Conservation (phyloP, 1,140 invertebrate species). For the Colletes gigas region DNA sequence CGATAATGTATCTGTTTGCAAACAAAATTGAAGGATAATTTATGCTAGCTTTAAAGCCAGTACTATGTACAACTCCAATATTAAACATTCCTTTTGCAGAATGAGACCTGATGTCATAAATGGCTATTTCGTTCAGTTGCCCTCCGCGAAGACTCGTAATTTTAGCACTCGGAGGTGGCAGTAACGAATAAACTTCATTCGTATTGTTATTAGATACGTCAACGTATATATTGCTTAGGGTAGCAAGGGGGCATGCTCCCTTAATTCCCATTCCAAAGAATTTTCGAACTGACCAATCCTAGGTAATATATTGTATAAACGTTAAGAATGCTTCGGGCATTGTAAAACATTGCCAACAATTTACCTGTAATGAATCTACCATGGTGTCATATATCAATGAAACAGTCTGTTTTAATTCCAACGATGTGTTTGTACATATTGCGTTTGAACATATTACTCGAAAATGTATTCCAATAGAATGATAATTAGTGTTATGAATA, state of each 20-base stretch:
- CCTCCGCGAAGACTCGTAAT: conserved; percentile 86
- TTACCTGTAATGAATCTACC: conserved; percentile 72
- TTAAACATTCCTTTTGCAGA: conserved; percentile 84
- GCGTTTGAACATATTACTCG: conserved; percentile 87
- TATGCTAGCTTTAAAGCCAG: conserved; percentile 79
- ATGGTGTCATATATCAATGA: conserved; percentile 92
- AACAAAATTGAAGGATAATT: conserved; percentile 86
- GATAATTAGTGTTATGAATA: conserved; percentile 96
- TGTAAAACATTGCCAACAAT: neutral
- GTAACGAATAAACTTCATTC: conserved; percentile 82
- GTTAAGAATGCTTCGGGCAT: neutral
- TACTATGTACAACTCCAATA: conserved; percentile 83
- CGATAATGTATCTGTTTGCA: conserved; percentile 91
- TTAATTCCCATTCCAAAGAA: conserved; percentile 92
- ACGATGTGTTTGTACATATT: conserved; percentile 84
- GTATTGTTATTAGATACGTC: conserved; percentile 87
- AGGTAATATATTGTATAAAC: conserved; percentile 33
- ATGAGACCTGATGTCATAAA: conserved; percentile 85
- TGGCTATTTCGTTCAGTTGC: conserved; percentile 83
- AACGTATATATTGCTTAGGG: conserved; percentile 90
- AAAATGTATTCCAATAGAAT: conserved; percentile 94
- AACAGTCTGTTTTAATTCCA: conserved; percentile 92
- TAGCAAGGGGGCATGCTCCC: conserved; percentile 89
- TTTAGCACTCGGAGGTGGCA: conserved; percentile 82
- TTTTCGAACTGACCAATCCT: conserved; percentile 92